Evolutionary conservation across 2,113 vertebrate genomes (phyloP).

Genomic region (Arenaria interpres): DNA sequence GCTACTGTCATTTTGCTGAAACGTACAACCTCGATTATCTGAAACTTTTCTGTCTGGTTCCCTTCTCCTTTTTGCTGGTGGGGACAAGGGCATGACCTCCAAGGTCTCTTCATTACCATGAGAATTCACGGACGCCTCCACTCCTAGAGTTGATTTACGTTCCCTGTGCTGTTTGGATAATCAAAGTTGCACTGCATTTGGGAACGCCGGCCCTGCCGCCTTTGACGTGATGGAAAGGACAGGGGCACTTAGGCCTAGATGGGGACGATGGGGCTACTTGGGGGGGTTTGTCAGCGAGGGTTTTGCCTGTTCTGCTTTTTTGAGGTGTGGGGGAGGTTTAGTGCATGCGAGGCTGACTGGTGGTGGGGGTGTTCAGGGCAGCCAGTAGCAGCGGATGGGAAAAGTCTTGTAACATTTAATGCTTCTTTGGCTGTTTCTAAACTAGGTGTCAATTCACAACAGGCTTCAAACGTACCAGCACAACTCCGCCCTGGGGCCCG

Average conservation of each 20-base stretch:
- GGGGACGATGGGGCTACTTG: neutral
- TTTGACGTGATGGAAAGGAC: neutral
- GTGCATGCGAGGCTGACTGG: neutral
- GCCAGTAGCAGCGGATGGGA: constrained; percentile 77
- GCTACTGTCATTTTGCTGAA: constrained; percentile 29
- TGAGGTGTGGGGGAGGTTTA: neutral
- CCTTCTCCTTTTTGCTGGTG: neutral
- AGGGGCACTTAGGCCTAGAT: constrained; percentile 20
- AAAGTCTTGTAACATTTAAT: constrained; percentile 97
- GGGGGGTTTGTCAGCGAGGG: neutral
- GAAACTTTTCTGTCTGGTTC: neutral
- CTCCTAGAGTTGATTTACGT: neutral
- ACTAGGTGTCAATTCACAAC: constrained; percentile 99
- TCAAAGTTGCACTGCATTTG: constrained; percentile 4
- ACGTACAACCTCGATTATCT: neutral
- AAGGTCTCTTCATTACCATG: neutral
- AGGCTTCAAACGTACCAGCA: constrained; percentile 99
- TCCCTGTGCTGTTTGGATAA: constrained; percentile 1
- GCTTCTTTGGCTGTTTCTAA: constrained; percentile 99
- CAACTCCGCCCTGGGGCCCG: constrained; percentile 86
- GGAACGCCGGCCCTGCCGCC: neutral
- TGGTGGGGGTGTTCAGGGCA: constrained; percentile 53
- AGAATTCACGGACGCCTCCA: neutral
- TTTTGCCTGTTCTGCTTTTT: neutral
- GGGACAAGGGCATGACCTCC: neutral